These are phyloP conservation scores for Galbula dea DNA, from an alignment of 2,113 vertebrate species.

Conservation along the genomic window DNA sequence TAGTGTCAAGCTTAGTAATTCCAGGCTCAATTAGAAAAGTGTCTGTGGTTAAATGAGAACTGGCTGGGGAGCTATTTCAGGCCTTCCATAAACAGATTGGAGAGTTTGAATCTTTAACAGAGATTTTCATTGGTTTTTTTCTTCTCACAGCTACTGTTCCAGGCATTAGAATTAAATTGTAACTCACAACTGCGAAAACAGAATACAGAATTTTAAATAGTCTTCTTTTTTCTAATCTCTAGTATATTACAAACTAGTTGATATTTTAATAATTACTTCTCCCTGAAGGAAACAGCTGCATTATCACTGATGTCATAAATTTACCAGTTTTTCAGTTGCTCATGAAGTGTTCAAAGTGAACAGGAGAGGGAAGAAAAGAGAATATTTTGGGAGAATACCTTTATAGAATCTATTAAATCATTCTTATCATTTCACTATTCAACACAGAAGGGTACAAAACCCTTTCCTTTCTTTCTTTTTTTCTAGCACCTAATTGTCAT, in stretches of 20 bases:
- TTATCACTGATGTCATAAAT: not conserved
- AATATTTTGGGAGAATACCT: not conserved
- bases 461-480: not conserved
- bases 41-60: not conserved
- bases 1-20: not conserved
- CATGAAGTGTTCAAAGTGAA: not conserved
- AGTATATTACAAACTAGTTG: not conserved
- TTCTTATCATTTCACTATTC: not conserved
- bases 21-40: not conserved
- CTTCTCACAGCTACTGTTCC: not conserved
- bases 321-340: not conserved
- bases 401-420: not conserved
- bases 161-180: not conserved
- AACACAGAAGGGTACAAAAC: not conserved
- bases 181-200: not conserved
- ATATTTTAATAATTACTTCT: not conserved
- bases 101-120: not conserved
- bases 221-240: not conserved
- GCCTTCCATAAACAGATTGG: not conserved
- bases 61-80: not conserved
- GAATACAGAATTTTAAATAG: not conserved
- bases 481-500: not conserved
- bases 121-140: not conserved
- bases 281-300: constrained; percentile 19
- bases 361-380: not conserved